Percentiles rank a stretch among this genome's conserved stretches.
Conservation (phyloP, 2,113 vertebrate genomes). For the Todiramphus saurophagus region DNA sequence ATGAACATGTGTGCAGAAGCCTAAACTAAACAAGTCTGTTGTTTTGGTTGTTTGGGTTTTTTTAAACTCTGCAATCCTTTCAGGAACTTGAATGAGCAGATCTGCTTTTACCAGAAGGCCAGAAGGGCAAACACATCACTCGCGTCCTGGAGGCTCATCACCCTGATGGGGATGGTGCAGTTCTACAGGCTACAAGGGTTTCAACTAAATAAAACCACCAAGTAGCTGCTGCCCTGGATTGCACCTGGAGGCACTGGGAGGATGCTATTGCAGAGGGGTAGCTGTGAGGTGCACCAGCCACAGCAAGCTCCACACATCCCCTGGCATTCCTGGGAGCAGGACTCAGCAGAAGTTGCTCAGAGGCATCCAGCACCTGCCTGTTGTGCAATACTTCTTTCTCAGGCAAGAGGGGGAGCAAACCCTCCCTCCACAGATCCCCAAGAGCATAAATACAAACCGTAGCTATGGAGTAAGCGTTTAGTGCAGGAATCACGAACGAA, state of each 20-base stretch:
- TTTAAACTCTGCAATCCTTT: not conserved
- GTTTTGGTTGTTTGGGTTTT: too few species aligned
- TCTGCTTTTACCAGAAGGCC: not conserved
- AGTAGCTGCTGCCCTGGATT: not conserved
- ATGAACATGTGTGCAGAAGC: not conserved
- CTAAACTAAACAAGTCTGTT: not conserved
- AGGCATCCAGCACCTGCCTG: not conserved
- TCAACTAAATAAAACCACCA: not conserved
- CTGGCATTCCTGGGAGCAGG: not conserved
- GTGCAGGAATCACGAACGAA: rapidly evolving
- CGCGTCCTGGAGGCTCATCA: not conserved
- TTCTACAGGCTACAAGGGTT: not conserved
- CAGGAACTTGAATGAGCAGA: not conserved
- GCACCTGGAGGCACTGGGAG: not conserved
- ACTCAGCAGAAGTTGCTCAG: not conserved
- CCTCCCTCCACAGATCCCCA: not conserved
- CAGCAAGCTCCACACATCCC: not conserved
- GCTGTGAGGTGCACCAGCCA: not conserved
- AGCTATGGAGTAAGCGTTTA: not conserved
- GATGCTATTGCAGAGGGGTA: not conserved
- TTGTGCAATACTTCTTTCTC: not conserved
- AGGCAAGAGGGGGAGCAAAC: not conserved
- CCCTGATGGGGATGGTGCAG: not conserved
- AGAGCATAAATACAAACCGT: not conserved
- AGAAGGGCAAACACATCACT: not conserved